These are phyloP conservation scores for Argentina silus DNA, from an alignment of 2,797 vertebrate species.

Conservation along the genomic window DNA sequence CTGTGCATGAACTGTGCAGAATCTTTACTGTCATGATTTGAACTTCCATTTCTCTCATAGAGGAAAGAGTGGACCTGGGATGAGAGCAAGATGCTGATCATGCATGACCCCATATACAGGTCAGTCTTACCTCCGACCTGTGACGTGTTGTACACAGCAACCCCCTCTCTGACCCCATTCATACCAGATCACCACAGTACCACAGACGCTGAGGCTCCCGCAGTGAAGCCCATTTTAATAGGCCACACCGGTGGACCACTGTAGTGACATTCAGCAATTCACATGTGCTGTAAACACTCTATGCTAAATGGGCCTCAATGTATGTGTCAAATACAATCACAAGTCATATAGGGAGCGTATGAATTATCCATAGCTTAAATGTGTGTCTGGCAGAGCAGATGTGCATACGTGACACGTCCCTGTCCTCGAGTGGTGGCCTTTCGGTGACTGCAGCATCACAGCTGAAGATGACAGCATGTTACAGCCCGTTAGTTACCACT, in stretches of 20 bases:
- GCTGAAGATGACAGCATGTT: no score
- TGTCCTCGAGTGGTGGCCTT: background rate
- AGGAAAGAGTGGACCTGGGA: slow-evolving; percentile 89
- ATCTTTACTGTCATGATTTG: background rate
- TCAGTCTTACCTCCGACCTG: slow-evolving; percentile 49
- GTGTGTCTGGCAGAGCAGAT: slow-evolving; percentile 25
- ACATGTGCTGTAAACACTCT: slow-evolving; percentile 6
- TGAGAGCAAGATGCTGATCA: slow-evolving; percentile 85
- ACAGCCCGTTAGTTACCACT: no score
- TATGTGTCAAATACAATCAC: slow-evolving; percentile 37
- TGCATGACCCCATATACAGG: slow-evolving; percentile 87
- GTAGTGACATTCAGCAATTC: background rate
- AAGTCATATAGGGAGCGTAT: slow-evolving; percentile 32
- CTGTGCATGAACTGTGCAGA: background rate
- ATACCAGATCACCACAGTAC: background rate
- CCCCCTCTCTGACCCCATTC: background rate
- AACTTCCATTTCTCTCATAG: slow-evolving; percentile 54
- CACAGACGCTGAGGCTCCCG: slow-evolving; percentile 14
- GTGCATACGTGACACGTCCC: background rate
- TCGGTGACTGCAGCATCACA: no score
- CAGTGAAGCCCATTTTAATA: background rate
- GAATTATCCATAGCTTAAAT: slow-evolving; percentile 52
- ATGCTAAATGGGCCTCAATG: slow-evolving; percentile 35
- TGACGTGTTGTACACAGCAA: background rate
- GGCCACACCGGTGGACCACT: background rate